Evolutionary conservation across 23 tunicate genomes (phyloP), one percentile per base, ranked within the genome.

Genomic region (Trididemnum miniatum): DNA sequence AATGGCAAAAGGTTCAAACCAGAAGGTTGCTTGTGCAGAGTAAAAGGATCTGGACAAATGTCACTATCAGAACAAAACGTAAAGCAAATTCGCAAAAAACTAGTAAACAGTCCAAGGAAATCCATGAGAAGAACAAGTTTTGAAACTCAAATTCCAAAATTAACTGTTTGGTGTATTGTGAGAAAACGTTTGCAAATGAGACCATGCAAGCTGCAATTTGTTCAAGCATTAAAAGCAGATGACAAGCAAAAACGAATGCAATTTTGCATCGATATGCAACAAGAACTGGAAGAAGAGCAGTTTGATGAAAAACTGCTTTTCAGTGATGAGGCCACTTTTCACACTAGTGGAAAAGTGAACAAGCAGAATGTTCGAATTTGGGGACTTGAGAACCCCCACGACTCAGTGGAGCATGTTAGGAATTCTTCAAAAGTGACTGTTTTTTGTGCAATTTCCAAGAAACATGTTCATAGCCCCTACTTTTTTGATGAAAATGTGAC

Each of bases 361-460:
- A 73, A 34, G 79, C 59, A 39, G 12, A 73, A 73, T 40, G 79
- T 40, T 73, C 59, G 79, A n/a, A 39, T 37, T 73, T 73, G 79
- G 79, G 79, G 79, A 7, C 18, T 20, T 20, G 59, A 73, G 31
- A 73, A 73, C 31, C 79, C 59, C 79, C 79, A 73, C 29, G 79
- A 31, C 59, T 20, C 79, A 37, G 9, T 73, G 27, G 79, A 73
- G 59, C 79, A 73, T 37, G 79, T 20, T 9, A 73, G 79, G 79
- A 59, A 73, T 26, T 73, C 31, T 20, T 27, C 79, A 38, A 73
- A 73, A 73, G 79, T 73, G 79, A 73, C 37, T 73, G 79, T 73
- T n/a, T 73, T 73, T 73, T 39, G 79, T 73, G 79, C 79, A n/a
- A 73, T 73, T 26, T 73, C 79, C 31, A 73, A 73, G 31, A 73